Percentiles rank a stretch among this genome's conserved stretches.
Evolutionary conservation across 2,888 invertebrate genomes (phyloP).

Genomic region (Agrochola litura): DNA sequence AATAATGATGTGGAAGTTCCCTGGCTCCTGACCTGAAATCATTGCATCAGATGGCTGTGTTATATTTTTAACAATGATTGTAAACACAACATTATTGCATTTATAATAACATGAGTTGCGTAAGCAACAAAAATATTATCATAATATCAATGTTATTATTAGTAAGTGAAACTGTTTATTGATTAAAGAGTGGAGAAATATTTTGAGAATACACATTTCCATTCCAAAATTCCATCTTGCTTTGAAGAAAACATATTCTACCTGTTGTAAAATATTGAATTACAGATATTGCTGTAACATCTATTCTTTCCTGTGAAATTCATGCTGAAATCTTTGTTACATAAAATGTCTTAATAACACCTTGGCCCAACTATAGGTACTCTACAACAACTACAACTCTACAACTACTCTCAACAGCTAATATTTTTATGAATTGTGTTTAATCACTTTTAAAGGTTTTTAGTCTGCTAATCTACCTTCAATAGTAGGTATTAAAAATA

Average conservation of each 20-base stretch:
- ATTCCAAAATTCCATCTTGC: neutral
- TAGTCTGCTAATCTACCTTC: neutral
- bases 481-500: neutral
- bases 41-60: slow-evolving; percentile 50
- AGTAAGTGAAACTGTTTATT: neutral
- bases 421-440: neutral
- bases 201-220: neutral
- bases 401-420: neutral
- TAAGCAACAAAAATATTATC: slow-evolving; percentile 28
- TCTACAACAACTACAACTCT: too few relatives aligned
- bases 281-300: neutral
- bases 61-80: slow-evolving; percentile 44
- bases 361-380: neutral
- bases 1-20: slow-evolving; percentile 96
- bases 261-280: neutral
- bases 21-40: slow-evolving; percentile 89
- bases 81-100: slow-evolving; percentile 39
- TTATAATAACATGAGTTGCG: slow-evolving; percentile 37
- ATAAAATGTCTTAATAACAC: neutral
- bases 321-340: neutral
- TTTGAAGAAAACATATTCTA: neutral
- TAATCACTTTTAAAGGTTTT: neutral
- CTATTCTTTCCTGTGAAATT: neutral
- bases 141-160: slow-evolving; percentile 6
- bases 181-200: neutral